Evolutionary conservation across 2,888 invertebrate genomes (phyloP), one percentile per base, ranked within the genome.

Genomic region (Autographa gamma): DNA sequence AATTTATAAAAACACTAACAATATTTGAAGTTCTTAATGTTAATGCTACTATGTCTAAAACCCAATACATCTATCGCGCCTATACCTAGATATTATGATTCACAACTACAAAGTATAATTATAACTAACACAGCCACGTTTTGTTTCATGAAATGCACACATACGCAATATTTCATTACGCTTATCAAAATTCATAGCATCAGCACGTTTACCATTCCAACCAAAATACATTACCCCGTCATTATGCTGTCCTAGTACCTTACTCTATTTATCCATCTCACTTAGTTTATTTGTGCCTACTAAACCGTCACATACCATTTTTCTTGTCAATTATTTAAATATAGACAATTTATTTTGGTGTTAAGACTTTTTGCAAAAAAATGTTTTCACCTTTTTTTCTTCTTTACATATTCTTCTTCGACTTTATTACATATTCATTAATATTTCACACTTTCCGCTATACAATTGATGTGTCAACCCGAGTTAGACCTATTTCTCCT

Each of bases 91-190:
- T 58, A 66, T 18, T 19, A 31, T 65, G 25, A 18, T 18, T 64
- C 66, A 72, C 65, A 66, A 83, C 72, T 79, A 81, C 76, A 78
- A 82, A 72, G 76, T 73, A 38, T 67, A 73, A 60, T 80, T 85
- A 86, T 69, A 25, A 66, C 89, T 90, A 91, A 86, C 92, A 92
- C 92, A 92, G 92, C 92, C 92, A 90, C 89, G 84, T 87, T 88
- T 88, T 83, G 73, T 66, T 58, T 59, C 81, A 71, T 43, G 74
- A 79, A 79, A 68, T 74, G 70, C 65, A 52, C 65, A 78, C 60
- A 56, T 81, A 38, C 68, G 78, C 63, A 81, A 63, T 65, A 83
- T 84, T 76, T 72, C 63, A 77, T 76, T 34, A 65, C n/a, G 71
- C 59, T 48, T 32, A 31, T 60, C 41, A 32, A 60, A 64, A 62